Evolutionary conservation across 2,888 invertebrate genomes (phyloP).

Genomic region (Acleris literana): DNA sequence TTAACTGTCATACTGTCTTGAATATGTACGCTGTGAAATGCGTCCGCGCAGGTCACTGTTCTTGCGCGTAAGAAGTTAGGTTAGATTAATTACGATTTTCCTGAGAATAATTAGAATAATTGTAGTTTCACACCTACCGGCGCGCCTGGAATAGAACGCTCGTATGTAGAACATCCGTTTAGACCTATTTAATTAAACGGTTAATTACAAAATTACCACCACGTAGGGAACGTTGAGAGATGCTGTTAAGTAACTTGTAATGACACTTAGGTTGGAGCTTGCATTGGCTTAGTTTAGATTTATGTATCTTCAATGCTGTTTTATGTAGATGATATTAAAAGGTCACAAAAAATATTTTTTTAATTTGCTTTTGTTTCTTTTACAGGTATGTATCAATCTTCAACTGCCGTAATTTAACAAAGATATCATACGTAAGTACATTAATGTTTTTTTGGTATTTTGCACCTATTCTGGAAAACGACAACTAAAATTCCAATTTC

Average conservation of each 20-base stretch:
- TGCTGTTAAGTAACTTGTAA: too few relatives aligned
- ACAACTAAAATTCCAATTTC: neutral
- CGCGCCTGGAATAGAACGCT: slow-evolving; percentile 16
- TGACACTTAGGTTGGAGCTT: too few relatives aligned
- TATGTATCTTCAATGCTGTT: too few relatives aligned
- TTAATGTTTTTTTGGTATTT: slow-evolving; percentile 42
- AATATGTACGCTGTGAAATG: slow-evolving; percentile 10
- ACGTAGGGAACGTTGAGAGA: too few relatives aligned
- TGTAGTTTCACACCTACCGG: slow-evolving; percentile 29
- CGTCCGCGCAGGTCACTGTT: slow-evolving; percentile 26
- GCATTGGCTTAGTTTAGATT: too few relatives aligned
- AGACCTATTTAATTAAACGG: slow-evolving; percentile 19
- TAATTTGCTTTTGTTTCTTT: slow-evolving; percentile 33
- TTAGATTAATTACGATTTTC: slow-evolving; percentile 34
- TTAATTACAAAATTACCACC: neutral
- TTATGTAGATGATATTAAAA: too few relatives aligned
- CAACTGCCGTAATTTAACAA: neutral
- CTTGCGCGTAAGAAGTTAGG: slow-evolving; percentile 20
- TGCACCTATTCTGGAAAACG: slow-evolving; percentile 42
- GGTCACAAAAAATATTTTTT: neutral
- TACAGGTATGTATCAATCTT: slow-evolving; percentile 45
- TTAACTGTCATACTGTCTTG: slow-evolving; percentile 8
- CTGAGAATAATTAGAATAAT: slow-evolving; percentile 32
- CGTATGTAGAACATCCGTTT: slow-evolving; percentile 13
- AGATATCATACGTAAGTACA: slow-evolving; percentile 41